Percentiles rank a stretch among this genome's conserved stretches.
These are phyloP conservation scores for Coendou prehensilis DNA, from an alignment of 2,797 vertebrate species.

Conservation along the genomic window DNA sequence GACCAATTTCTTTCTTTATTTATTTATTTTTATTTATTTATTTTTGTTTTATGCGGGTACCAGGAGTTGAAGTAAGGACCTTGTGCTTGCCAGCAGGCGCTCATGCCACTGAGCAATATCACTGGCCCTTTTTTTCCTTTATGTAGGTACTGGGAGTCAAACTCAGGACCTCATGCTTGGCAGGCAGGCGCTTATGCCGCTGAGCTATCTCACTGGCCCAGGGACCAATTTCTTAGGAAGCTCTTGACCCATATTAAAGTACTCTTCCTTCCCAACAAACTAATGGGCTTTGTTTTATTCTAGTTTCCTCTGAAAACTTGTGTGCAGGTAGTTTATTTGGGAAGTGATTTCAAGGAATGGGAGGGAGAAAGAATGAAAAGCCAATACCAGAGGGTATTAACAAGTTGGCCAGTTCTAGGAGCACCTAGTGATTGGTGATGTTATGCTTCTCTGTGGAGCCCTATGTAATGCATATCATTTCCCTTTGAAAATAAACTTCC, in stretches of 20 bases:
- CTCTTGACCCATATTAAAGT: conserved; percentile 35
- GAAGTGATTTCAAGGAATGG: background rate
- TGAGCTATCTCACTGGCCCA: no score
- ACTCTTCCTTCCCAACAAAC: background rate
- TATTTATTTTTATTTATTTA: no score
- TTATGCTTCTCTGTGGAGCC: background rate
- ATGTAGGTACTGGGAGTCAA: no score
- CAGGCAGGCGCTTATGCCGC: no score
- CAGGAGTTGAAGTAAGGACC: no score
- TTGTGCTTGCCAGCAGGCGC: no score
- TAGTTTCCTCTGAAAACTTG: conserved; percentile 29
- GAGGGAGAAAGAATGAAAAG: background rate
- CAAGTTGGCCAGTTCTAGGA: background rate
- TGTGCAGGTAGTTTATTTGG: conserved; percentile 17
- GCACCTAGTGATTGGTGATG: background rate
- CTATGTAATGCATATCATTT: background rate
- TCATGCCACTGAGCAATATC: no score
- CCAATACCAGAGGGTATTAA: background rate
- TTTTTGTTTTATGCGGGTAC: no score
- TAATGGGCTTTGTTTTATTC: background rate
- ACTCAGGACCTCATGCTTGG: no score
- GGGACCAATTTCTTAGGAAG: background rate
- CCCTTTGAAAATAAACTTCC: background rate
- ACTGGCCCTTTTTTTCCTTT: no score
- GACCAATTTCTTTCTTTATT: background rate